A percentile compares a stretch with the other conserved stretches of the same genome.
Evolutionary conservation across 2,888 invertebrate species (phyloP).

Genomic region (Metopia argyrocephala): DNA sequence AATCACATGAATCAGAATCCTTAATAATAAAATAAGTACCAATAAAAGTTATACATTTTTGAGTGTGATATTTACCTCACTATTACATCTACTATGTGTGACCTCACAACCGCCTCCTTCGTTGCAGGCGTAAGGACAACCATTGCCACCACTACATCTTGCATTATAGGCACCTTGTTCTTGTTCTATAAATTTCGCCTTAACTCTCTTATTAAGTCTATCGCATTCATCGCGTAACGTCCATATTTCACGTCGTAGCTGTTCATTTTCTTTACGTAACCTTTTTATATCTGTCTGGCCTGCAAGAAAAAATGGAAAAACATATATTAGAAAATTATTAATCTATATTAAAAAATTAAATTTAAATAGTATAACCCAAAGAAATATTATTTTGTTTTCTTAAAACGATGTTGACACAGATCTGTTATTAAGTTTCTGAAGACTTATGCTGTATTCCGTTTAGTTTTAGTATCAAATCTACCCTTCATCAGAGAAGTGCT

Average conservation of each 20-base stretch:
- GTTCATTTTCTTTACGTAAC: slow-evolving; percentile 91
- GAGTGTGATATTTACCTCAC: slow-evolving; percentile 69
- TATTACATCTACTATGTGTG: slow-evolving; percentile 68
- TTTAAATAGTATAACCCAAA: no score
- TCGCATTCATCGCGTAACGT: slow-evolving; percentile 93
- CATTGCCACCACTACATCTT: slow-evolving; percentile 70
- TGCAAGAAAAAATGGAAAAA: slow-evolving; percentile 75
- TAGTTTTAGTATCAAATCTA: no score
- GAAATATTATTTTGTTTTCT: no score
- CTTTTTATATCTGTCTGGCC: slow-evolving; percentile 94
- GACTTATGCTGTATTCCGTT: no score
- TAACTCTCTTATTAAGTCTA: slow-evolving; percentile 88
- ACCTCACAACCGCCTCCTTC: slow-evolving; percentile 71
- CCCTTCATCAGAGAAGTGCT: no score
- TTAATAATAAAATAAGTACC: slow-evolving; percentile 49
- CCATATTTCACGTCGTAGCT: slow-evolving; percentile 91
- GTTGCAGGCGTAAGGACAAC: slow-evolving; percentile 68
- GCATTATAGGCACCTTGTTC: slow-evolving; percentile 68
- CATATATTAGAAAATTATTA: no score
- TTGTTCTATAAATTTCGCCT: slow-evolving; percentile 78
- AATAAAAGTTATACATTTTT: not conserved
- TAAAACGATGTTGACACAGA: no score
- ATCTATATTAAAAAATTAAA: no score
- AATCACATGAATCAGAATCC: slow-evolving; percentile 78
- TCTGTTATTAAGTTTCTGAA: no score